Evolutionary conservation across 2,888 invertebrate species (phyloP).

Genomic region (Mellilla xanthometata): DNA sequence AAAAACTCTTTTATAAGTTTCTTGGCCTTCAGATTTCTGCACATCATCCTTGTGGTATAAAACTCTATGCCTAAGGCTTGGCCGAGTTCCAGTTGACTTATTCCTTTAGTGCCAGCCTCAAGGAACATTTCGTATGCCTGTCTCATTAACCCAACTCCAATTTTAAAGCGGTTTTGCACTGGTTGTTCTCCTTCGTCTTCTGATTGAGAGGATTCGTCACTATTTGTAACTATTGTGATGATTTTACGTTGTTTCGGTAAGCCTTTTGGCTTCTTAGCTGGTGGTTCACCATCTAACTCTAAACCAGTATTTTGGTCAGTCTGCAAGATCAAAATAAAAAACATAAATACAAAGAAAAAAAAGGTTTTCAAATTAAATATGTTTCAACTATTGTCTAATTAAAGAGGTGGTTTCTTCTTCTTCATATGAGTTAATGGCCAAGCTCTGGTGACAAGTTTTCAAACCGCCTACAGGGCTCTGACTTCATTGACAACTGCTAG

Average conservation of each 20-base stretch:
- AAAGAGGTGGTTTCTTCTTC: too few species aligned
- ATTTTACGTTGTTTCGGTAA: slow-evolving; percentile 44
- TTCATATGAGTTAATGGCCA: too few species aligned
- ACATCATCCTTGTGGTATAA: slow-evolving; percentile 66
- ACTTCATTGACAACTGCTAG: too few species aligned
- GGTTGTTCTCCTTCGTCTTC: slow-evolving; percentile 56
- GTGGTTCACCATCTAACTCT: slow-evolving; percentile 25
- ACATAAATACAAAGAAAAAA: too few species aligned
- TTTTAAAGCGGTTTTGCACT: slow-evolving; percentile 59
- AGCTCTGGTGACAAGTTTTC: too few species aligned
- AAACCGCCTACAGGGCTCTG: too few species aligned
- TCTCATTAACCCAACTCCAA: slow-evolving; percentile 59
- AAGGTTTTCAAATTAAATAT: too few species aligned
- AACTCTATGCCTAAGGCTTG: slow-evolving; percentile 65
- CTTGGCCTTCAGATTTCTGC: slow-evolving; percentile 56
- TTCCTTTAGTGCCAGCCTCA: slow-evolving; percentile 59
- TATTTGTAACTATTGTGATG: slow-evolving; percentile 50
- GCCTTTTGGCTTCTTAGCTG: slow-evolving; percentile 29
- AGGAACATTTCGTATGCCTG: slow-evolving; percentile 69
- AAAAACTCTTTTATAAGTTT: slow-evolving; percentile 65
- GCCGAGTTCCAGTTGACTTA: slow-evolving; percentile 65
- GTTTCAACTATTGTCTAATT: too few species aligned
- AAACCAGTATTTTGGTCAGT: slow-evolving; percentile 24
- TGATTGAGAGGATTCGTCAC: slow-evolving; percentile 63
- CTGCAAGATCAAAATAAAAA: too few species aligned